Conservation (phyloP, 2,888 invertebrate genomes). For the Agriopis marginaria region DNA sequence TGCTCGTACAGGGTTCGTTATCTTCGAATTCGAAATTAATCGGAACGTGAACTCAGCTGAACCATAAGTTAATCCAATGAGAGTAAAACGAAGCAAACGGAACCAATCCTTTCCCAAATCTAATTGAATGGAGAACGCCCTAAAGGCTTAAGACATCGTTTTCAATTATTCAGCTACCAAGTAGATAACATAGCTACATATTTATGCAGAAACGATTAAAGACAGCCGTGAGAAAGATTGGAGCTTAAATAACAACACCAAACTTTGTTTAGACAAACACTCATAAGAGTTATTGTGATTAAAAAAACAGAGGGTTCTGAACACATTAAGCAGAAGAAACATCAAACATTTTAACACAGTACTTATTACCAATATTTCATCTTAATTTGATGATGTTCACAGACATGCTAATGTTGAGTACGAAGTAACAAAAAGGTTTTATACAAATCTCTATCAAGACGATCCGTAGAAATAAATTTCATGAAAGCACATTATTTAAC, state of each 20-base stretch:
- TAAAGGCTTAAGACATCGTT: conserved; percentile 1
- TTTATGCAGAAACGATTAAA: conserved; percentile 3
- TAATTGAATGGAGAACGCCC: conserved; percentile 21
- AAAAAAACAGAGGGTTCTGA: conserved; percentile 18
- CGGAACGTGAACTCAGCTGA: conserved; percentile 2
- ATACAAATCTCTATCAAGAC: conserved; percentile 2
- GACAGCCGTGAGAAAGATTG: conserved; percentile 10
- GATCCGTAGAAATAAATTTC: conserved; percentile 19
- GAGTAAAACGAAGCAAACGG: conserved; percentile 13
- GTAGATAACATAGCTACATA: neutral
- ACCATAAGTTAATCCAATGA: conserved; percentile 17
- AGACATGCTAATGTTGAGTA: conserved; percentile 1
- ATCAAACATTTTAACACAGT: conserved; percentile 2
- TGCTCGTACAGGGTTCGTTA: neutral
- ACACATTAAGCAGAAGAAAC: conserved; percentile 4
- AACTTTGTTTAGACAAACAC: conserved; percentile 5
- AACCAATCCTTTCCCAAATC: conserved; percentile 17
- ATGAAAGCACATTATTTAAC: conserved; percentile 34
- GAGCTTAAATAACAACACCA: conserved; percentile 12
- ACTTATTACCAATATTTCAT: neutral
- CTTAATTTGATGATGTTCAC: conserved; percentile 9
- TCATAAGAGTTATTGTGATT: conserved; percentile 17
- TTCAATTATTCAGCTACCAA: conserved; percentile 2
- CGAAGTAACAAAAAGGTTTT: neutral
- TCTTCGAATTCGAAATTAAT: conserved; percentile 5